phyloP scores from a whole-genome alignment of 1,140 invertebrate genomes.

The Panulirus ornatus region DNA sequence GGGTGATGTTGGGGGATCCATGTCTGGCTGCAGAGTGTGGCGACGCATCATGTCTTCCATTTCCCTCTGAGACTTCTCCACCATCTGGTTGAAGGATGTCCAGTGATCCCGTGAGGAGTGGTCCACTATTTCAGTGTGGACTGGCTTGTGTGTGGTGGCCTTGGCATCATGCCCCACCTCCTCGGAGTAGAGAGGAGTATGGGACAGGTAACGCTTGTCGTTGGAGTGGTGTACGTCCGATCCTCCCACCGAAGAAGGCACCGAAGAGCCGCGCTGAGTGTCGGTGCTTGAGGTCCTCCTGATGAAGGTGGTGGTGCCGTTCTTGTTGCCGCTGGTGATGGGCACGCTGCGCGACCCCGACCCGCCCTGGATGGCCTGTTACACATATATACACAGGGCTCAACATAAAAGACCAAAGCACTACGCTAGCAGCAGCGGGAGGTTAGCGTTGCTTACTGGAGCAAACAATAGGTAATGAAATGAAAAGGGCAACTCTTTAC shows the following conservation, averaged over 20 bases:
- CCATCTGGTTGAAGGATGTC: slow-evolving; percentile 74
- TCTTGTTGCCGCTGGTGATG: slow-evolving; percentile 11
- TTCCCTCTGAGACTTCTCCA: slow-evolving; percentile 73
- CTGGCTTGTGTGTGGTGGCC: slow-evolving; percentile 29
- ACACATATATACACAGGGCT: too few relatives aligned
- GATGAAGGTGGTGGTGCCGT: slow-evolving; percentile 23
- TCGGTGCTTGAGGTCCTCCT: not conserved
- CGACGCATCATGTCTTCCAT: slow-evolving; percentile 75
- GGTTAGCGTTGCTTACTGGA: not conserved
- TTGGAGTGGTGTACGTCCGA: not conserved
- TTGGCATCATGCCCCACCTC: not conserved
- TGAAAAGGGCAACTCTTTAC: too few relatives aligned
- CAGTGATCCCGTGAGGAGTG: slow-evolving; percentile 55
- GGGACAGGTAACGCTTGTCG: slow-evolving; percentile 63
- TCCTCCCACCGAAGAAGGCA: not conserved
- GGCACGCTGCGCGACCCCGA: not conserved
- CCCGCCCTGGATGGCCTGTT: slow-evolving; percentile 1
- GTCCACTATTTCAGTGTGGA: slow-evolving; percentile 5
- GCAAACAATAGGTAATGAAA: too few relatives aligned
- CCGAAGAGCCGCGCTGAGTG: too few relatives aligned
- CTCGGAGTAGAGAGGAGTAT: slow-evolving; percentile 37
- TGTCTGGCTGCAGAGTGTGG: slow-evolving; percentile 64
- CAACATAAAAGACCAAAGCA: not conserved
- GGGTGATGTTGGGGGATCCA: slow-evolving; percentile 26
- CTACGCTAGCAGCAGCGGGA: not conserved